A percentile compares a stretch with the other conserved stretches of the same genome.
phyloP scores from a whole-genome alignment of 2,888 invertebrate genomes.

The Anaspis maculata region DNA sequence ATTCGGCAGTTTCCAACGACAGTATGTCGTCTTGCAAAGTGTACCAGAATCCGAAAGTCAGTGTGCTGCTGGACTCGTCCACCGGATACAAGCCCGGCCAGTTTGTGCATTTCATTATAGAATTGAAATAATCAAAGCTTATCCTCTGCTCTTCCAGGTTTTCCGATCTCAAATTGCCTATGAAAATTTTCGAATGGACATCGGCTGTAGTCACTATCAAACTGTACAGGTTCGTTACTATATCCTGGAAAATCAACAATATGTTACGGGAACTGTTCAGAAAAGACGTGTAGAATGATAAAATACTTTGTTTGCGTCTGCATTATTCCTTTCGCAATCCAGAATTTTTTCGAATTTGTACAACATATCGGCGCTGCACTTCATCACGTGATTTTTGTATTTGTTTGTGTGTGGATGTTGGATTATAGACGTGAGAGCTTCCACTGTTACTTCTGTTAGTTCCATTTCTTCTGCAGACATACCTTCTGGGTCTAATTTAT shows the following conservation, averaged over 20 bases:
- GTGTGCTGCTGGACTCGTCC: constrained; percentile 78
- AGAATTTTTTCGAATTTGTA: constrained; percentile 49
- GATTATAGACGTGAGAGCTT: constrained; percentile 51
- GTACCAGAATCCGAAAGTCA: constrained; percentile 89
- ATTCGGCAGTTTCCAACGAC: constrained; percentile 42
- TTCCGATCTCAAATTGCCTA: constrained; percentile 45
- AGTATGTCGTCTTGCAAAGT: constrained; percentile 70
- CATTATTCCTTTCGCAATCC: constrained; percentile 41
- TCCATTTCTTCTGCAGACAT: constrained; percentile 50
- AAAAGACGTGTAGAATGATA: no score
- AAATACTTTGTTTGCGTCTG: constrained; percentile 38
- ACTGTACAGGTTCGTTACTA: constrained; percentile 58
- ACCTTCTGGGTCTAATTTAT: constrained; percentile 42
- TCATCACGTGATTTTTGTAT: constrained; percentile 44
- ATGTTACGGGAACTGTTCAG: no score
- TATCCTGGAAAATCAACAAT: constrained; percentile 48
- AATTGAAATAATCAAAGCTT: constrained; percentile 56
- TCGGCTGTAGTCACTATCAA: constrained; percentile 64
- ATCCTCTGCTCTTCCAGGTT: constrained; percentile 47
- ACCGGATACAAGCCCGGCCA: constrained; percentile 78
- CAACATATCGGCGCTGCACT: constrained; percentile 51
- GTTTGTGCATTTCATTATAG: constrained; percentile 71
- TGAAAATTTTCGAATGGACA: constrained; percentile 53
- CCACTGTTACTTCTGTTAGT: constrained; percentile 53
- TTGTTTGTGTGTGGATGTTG: constrained; percentile 55